Evolutionary conservation across 1,140 invertebrate genomes (phyloP).

Genomic region (Drosophila obscura): DNA sequence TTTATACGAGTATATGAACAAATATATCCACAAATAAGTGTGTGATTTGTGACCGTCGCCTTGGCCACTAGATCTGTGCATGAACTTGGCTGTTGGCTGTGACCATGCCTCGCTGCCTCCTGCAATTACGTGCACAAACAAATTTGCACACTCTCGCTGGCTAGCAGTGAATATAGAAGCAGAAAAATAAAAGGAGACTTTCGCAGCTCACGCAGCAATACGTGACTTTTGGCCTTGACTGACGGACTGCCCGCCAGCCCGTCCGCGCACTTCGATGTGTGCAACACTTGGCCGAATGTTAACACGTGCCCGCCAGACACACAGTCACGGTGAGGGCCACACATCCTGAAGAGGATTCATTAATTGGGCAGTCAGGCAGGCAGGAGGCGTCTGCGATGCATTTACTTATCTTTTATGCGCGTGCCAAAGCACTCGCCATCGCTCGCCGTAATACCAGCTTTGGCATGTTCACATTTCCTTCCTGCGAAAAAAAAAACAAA

Average conservation of each 20-base stretch:
- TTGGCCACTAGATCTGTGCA: too few species aligned
- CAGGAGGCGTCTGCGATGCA: slow-evolving; percentile 12
- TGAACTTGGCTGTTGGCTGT: too few species aligned
- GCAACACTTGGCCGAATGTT: slow-evolving; percentile 59
- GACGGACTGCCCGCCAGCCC: slow-evolving; percentile 24
- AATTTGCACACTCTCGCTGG: slow-evolving; percentile 31
- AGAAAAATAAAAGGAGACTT: too few species aligned
- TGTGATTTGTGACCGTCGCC: too few species aligned
- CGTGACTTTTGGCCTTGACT: slow-evolving; percentile 63
- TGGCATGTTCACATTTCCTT: slow-evolving; percentile 62
- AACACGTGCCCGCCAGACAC: slow-evolving; percentile 53
- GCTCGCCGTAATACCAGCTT: slow-evolving; percentile 11
- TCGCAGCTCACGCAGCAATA: slow-evolving; percentile 57
- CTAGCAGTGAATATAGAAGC: too few species aligned
- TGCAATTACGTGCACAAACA: slow-evolving; percentile 55
- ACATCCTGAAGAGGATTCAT: slow-evolving; percentile 39
- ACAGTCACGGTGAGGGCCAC: too few species aligned
- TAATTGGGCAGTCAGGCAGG: slow-evolving; percentile 59
- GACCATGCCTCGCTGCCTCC: too few species aligned
- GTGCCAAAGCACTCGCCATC: slow-evolving; percentile 40
- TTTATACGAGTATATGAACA: too few species aligned
- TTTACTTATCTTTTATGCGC: slow-evolving; percentile 74
- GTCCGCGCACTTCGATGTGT: background rate
- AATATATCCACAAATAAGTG: too few species aligned
- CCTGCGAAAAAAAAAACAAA: slow-evolving; percentile 54